Evolutionary conservation across 2,113 vertebrate genomes (phyloP), one percentile per base, ranked within the genome.

Genomic region (Notothenia coriiceps): DNA sequence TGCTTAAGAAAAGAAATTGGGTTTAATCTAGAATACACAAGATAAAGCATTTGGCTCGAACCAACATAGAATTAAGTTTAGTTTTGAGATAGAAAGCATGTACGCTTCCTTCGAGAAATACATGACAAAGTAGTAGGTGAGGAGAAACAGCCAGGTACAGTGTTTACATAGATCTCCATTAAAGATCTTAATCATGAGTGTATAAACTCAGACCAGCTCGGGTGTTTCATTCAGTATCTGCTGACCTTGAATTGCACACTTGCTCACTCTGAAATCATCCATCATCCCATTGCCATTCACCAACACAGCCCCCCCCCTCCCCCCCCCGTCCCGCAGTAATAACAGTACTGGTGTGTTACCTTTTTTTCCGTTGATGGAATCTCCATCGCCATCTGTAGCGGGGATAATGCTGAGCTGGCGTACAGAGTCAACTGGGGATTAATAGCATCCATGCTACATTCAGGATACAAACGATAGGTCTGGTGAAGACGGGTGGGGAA

Each of bases 351-450:
- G 72, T 87, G 88, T 86, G 79, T 89, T 85, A 82, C 73, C 62
- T 60, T 82, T 80, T 74, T 63, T 65, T 50, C 35, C 61, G 18
- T 78, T 72, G 86, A 87, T 84, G 75, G 64, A 85, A 90, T 88
- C 88, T 77, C 70, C 40, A 22, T 56, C 18, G 60, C 78, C 86
- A 78, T 90, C 85, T 79, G 79, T 85, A 86, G 84, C 66, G 11
- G 60, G 70, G 74, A 85, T 81, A 91, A 88, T 85, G 89, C 88
- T 91, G 89, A 88, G 86, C 82, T 84, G 85, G 86, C 85, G 12
- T 88, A 82, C 66, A 67, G 80, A 83, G 68, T 88, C 67, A 47
- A 84, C 85, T 12, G 10, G 82, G 84, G 86, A 93, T 92, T 91
- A 89, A 90, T 93, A 90, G 89, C 68, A 43, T 89, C 85, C 77